Conservation (phyloP, 2,797 vertebrate genomes). For the Spinus pinus region DNA sequence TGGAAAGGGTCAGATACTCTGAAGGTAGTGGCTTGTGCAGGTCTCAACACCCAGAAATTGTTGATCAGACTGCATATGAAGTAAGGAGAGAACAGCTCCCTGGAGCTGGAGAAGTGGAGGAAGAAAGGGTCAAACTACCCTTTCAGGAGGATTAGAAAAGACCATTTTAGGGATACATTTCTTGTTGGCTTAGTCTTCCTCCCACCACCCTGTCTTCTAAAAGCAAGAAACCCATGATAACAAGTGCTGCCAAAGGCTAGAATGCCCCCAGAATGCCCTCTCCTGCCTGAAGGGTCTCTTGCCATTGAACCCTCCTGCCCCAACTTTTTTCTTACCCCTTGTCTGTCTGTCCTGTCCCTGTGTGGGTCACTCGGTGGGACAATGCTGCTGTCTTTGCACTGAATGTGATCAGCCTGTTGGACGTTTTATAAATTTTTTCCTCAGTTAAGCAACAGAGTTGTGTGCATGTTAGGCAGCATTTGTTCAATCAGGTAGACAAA, state of each 20-base stretch:
- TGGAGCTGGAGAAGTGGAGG: background rate
- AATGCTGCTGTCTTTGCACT: background rate
- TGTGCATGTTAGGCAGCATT: background rate
- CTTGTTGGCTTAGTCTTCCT: background rate
- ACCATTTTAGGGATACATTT: background rate
- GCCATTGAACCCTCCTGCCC: background rate
- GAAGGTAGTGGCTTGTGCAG: background rate
- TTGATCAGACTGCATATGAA: background rate
- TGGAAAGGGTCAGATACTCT: background rate
- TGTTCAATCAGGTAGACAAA: background rate
- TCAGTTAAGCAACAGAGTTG: background rate
- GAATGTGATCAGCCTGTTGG: background rate
- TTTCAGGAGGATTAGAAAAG: background rate
- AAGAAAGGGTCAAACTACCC: background rate
- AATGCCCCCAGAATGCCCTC: background rate
- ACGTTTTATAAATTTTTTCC: background rate
- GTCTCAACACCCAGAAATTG: accelerated
- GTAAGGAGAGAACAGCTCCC: background rate
- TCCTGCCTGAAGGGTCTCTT: background rate
- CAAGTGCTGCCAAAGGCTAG: background rate
- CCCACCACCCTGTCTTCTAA: background rate
- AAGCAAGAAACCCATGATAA: background rate
- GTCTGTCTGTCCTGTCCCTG: background rate
- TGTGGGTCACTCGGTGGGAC: background rate
- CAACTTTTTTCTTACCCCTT: background rate